Evolutionary conservation across 2,113 vertebrate genomes (phyloP), one percentile per base, ranked within the genome.

Genomic region (Chaetodon trifascialis): DNA sequence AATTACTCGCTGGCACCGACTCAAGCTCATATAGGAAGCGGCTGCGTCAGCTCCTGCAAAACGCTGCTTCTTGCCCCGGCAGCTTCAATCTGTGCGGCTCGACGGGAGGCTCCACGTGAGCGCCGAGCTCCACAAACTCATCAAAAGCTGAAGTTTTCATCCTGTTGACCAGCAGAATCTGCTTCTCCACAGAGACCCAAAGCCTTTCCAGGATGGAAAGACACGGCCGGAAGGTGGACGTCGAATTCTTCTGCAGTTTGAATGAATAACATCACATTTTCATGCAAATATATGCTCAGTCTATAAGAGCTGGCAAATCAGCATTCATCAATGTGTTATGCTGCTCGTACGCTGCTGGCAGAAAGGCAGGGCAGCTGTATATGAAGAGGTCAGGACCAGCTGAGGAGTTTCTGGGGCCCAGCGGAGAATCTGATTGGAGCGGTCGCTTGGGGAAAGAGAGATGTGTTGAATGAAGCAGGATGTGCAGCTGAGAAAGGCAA

Each of bases 1-100:
- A 90, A 89, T 86, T 79, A 85, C 51, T 38, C 10, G 11, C 66
- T 91, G 88, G 84, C 85, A 83, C 47, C 4, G 60, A 63, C 47
- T 77, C 78, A 86, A 60, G 69, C 74, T 78, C 76, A 77, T 83
- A 87, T 38, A 76, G 72, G 59, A 84, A 77, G 75, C 56, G 65
- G 68, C 69, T 74, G 80, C 10, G 66, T 85, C 76, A 86, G 73
- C 54, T 62, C 77, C 54, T 65, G 12, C 42, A 44, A 76, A 81
- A 80, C 44, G 11, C 51, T 64, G 17, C 11, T 75, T 83, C 38
- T 75, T 75, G 52, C 46, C 59, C 60, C 66, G 52, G 62, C 63
- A 71, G 77, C 76, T 79, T 73, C 71, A 55, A 56, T 75, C 81
- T 67, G 40, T 68, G 58, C 2, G 73, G 51, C 63, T 55, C n/a